Conservation (phyloP, 92 coral and sea anemone genomes). For the Phenganax subtilis region DNA sequence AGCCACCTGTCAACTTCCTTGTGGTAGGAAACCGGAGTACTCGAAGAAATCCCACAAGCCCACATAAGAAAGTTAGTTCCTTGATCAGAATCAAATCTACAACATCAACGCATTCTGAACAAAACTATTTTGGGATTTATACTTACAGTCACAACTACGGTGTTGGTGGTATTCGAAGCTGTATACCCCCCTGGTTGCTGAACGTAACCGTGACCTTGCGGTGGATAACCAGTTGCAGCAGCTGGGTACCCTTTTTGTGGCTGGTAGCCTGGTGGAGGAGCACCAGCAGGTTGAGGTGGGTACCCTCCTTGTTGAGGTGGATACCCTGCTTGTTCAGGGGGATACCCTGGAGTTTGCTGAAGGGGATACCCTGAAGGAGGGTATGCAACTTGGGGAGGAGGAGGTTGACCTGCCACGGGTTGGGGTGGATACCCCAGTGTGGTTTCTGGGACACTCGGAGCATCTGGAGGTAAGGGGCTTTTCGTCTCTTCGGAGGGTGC, state of each 20-base stretch:
- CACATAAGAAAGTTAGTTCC: too few species aligned
- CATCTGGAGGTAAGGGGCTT: neutral
- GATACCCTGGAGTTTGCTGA: neutral
- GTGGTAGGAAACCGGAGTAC: too few species aligned
- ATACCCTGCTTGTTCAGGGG: neutral
- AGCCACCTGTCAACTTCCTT: too few species aligned
- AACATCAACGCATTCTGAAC: too few species aligned
- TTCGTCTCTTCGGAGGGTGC: neutral
- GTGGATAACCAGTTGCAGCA: conserved; percentile 6
- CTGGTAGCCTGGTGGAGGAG: neutral
- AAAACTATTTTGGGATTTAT: too few species aligned
- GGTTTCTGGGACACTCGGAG: neutral
- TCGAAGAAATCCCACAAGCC: too few species aligned
- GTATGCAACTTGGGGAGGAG: neutral
- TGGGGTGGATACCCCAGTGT: neutral
- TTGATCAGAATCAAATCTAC: too few species aligned
- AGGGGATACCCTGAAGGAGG: neutral
- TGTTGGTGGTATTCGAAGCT: neutral
- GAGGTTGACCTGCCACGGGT: neutral
- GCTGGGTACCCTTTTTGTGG: neutral
- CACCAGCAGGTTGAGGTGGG: neutral
- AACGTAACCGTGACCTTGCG: neutral
- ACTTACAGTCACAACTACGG: conserved; percentile 17
- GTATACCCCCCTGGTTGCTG: neutral
- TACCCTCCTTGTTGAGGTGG: neutral